A percentile compares a stretch with the other conserved stretches of the same genome.
Conservation (phyloP, 2,113 vertebrate genomes). For the Nibea albiflora region DNA sequence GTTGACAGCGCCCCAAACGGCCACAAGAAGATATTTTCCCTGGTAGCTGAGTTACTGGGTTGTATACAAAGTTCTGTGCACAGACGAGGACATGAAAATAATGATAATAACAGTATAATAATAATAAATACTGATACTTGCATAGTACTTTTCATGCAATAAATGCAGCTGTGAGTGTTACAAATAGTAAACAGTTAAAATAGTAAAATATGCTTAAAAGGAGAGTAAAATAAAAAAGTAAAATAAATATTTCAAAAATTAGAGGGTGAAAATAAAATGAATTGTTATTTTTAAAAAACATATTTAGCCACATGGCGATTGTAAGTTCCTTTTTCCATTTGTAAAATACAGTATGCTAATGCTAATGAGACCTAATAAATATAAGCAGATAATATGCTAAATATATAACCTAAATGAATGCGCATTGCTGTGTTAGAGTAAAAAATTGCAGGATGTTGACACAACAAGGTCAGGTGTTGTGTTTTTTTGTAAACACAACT, state of each 20-base stretch:
- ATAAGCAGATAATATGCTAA: background rate
- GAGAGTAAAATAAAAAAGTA: background rate
- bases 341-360: background rate
- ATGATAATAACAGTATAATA: no score
- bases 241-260: background rate
- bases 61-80: background rate
- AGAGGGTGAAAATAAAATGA: background rate
- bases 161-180: background rate
- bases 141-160: background rate
- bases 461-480: constrained; percentile 18
- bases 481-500: constrained; percentile 22
- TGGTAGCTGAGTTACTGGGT: background rate
- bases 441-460: background rate
- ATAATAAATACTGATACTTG: background rate
- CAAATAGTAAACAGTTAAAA: background rate
- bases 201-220: background rate
- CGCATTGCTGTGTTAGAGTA: background rate
- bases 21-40: background rate
- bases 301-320: no score
- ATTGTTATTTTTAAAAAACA: no score
- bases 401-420: background rate
- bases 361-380: background rate
- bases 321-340: background rate
- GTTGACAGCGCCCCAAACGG: constrained; percentile 63
- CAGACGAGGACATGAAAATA: no score